A percentile compares a stretch with the other conserved stretches of the same genome.
Conservation (phyloP, 2,113 vertebrate species). For the Macquaria australasica region DNA sequence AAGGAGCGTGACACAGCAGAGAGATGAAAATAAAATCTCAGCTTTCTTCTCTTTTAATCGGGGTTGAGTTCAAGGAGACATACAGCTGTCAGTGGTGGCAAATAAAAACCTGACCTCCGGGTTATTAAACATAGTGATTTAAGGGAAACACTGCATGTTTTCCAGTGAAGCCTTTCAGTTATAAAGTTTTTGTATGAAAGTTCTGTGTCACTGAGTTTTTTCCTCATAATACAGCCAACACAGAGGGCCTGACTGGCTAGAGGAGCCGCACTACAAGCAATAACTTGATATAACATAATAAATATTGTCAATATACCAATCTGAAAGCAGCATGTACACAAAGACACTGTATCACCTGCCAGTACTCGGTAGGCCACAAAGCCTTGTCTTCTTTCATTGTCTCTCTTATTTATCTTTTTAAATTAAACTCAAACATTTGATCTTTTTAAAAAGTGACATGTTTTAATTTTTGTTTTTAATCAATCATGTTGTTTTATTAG, state of each 20-base stretch:
- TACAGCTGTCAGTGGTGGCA: neutral
- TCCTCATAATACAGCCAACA: neutral
- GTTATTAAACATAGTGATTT: conserved; percentile 19
- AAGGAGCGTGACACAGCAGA: neutral
- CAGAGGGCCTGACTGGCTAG: neutral
- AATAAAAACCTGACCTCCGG: neutral
- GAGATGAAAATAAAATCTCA: conserved; percentile 9
- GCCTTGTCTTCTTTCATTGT: neutral
- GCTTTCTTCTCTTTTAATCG: neutral
- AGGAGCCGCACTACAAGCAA: neutral
- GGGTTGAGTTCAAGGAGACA: conserved; percentile 21
- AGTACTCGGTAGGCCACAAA: neutral
- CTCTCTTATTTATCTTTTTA: neutral
- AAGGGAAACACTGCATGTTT: neutral
- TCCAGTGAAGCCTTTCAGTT: neutral
- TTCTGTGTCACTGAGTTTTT: neutral
- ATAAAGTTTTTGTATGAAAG: neutral
- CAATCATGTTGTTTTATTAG: neutral
- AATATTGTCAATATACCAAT: neutral
- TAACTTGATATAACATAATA: neutral
- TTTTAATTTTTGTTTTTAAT: neutral
- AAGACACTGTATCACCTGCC: neutral
- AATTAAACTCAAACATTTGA: neutral
- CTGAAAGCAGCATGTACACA: neutral
- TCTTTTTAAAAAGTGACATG: neutral